Evolutionary conservation across 30 jellyfish, hydroid and myxozoan species (phyloP).

Genomic region (Hydractinia symbiolongicarpus): DNA sequence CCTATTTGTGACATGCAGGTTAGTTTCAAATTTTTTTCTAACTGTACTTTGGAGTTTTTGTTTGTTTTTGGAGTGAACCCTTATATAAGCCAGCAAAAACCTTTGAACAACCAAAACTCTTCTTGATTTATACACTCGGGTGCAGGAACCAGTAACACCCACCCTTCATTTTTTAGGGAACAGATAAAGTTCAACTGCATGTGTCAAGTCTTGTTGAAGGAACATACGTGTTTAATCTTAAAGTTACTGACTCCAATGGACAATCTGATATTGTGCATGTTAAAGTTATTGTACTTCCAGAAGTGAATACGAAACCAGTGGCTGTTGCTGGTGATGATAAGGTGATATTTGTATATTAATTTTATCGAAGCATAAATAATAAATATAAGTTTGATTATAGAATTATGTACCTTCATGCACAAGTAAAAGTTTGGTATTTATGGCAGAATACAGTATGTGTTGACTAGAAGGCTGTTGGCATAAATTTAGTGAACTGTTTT

Average conservation of each 20-base stretch:
- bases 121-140: no score
- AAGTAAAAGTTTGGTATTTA: not conserved
- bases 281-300: constrained; percentile 83
- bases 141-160: no score
- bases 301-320: constrained; percentile 76
- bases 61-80: no score
- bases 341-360: constrained; percentile 29
- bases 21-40: not conserved
- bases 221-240: constrained; percentile 64
- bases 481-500: not conserved
- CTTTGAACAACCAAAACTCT: no score
- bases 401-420: not conserved
- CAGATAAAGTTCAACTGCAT: constrained; percentile 54
- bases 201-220: constrained; percentile 83
- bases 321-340: constrained; percentile 96
- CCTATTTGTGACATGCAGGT: constrained; percentile 94
- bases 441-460: no score
- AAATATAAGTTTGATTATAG: not conserved
- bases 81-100: no score
- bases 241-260: constrained; percentile 83
- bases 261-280: constrained; percentile 71
- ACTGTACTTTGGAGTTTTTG: no score
- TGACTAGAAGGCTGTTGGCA: no score
- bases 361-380: not conserved
- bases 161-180: constrained; percentile 47